Evolutionary conservation across 2,797 vertebrate species (phyloP), one percentile per base, ranked within the genome.

Genomic region (Syngnathus acus): DNA sequence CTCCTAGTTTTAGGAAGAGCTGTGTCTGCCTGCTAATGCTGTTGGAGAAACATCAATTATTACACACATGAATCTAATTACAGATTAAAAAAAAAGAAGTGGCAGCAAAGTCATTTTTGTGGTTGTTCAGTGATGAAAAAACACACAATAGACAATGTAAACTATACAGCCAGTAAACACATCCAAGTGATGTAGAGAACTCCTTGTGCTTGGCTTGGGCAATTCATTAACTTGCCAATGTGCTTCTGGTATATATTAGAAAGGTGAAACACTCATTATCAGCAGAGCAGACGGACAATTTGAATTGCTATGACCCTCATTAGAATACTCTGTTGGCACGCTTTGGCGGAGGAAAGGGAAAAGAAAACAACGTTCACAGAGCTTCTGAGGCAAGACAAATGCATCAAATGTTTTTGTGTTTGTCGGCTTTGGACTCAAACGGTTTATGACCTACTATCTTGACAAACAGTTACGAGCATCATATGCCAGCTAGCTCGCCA

Each of bases 1-100:
- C 93, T 71, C 92, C 90, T 75, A 97, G 80, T 87, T 91, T 92
- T 77, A 98, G 82, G 82, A 98, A 98, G 68, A 97, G 91, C 6
- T 94, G 86, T 1, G 86, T 92, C n/a, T 89, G 90, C 78, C 91
- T 89, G n/a, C 91, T 92, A 81, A 91, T 91, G 86, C 96, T 98
- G 86, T 64, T 62, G 53, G 53, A 73, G 65, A 80, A 62, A 73
- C 26, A 39, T 45, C 65, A 78, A 37, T 58, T 55, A 73, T 82
- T 65, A 67, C 16, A 37, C 64, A 14, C 32, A 50, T 6, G 9
- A 54, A 32, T 72, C 63, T 64, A 64, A 60, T 65, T 70, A 45
- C 64, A 70, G 21, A 19, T 39, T 14, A 38, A 32, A 19, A 66
- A 62, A 13, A 51, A 48, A 45, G 55, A 45, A 68, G 59, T 70